Conservation (phyloP, 2,797 vertebrate genomes). For the Rousettus madagascariensis region DNA sequence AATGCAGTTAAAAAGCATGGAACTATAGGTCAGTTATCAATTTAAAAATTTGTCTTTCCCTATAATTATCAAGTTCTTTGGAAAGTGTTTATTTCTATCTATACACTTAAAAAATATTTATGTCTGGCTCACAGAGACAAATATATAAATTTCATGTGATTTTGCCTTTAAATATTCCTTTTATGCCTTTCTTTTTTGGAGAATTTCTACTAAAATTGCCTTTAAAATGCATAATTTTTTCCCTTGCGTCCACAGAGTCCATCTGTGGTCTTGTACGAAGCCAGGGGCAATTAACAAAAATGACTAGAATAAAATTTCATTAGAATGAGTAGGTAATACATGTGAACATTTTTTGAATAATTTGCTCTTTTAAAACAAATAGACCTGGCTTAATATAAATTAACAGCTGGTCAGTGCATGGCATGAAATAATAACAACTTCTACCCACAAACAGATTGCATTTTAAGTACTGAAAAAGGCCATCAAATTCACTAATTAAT, state of each 20-base stretch:
- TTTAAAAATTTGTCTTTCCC: neutral
- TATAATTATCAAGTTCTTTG: slow-evolving; percentile 15
- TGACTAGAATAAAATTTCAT: slow-evolving; percentile 71
- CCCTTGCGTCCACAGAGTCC: slow-evolving; percentile 77
- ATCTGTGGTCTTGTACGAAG: slow-evolving; percentile 82
- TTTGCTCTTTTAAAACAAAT: slow-evolving; percentile 74
- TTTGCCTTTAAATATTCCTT: slow-evolving; percentile 71
- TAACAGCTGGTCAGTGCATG: slow-evolving; percentile 29
- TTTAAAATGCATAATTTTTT: slow-evolving; percentile 73
- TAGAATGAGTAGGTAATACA: slow-evolving; percentile 75
- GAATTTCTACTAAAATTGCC: slow-evolving; percentile 78
- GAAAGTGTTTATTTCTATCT: neutral
- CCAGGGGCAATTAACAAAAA: slow-evolving; percentile 78
- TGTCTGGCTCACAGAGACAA: slow-evolving; percentile 63
- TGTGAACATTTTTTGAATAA: slow-evolving; percentile 76
- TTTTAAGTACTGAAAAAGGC: neutral
- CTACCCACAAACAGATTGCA: slow-evolving; percentile 38
- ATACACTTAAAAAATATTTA: slow-evolving; percentile 46
- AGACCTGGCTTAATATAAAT: slow-evolving; percentile 73
- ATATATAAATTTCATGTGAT: slow-evolving; percentile 51
- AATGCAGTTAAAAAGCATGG: neutral
- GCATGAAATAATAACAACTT: slow-evolving; percentile 65
- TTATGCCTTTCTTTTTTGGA: slow-evolving; percentile 78
- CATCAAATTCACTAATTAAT: slow-evolving; percentile 38
- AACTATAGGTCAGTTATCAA: neutral